A percentile compares a stretch with the other conserved stretches of the same genome.
Conservation (phyloP, 2,797 vertebrate genomes). For the Melanotaenia maccullochi region DNA sequence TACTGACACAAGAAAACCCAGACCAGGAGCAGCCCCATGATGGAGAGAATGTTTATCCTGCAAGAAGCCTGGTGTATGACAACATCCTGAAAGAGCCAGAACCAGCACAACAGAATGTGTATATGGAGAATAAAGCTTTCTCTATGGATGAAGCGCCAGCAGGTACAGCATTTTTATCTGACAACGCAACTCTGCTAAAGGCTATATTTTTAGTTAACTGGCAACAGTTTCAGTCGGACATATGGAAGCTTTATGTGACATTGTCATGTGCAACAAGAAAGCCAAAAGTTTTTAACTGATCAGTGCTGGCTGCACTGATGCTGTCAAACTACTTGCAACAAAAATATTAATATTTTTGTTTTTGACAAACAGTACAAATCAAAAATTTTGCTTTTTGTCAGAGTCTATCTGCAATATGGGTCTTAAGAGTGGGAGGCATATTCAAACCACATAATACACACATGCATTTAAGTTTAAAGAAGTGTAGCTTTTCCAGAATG, state of each 20-base stretch:
- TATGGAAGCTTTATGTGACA: background rate
- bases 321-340: background rate
- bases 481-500: background rate
- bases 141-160: constrained; percentile 87
- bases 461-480: background rate
- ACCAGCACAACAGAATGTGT: constrained; percentile 75
- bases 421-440: too few species aligned
- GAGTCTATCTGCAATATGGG: background rate
- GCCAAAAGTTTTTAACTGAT: background rate
- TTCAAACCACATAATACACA: too few species aligned
- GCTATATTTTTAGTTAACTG: background rate
- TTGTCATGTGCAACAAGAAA: background rate
- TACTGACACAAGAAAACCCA: constrained; percentile 80
- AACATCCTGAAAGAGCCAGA: constrained; percentile 86
- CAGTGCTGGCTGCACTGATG: background rate
- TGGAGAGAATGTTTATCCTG: constrained; percentile 85
- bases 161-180: constrained; percentile 73
- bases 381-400: background rate
- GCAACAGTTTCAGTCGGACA: background rate
- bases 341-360: background rate
- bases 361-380: background rate
- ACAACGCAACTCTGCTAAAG: background rate
- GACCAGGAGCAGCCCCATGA: constrained; percentile 71
- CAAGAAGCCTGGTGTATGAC: constrained; percentile 86
- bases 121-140: constrained; percentile 92